Percentiles rank a stretch among this genome's conserved stretches.
phyloP scores from a whole-genome alignment of 2,888 invertebrate genomes.

The Linnaemya tessellans region DNA sequence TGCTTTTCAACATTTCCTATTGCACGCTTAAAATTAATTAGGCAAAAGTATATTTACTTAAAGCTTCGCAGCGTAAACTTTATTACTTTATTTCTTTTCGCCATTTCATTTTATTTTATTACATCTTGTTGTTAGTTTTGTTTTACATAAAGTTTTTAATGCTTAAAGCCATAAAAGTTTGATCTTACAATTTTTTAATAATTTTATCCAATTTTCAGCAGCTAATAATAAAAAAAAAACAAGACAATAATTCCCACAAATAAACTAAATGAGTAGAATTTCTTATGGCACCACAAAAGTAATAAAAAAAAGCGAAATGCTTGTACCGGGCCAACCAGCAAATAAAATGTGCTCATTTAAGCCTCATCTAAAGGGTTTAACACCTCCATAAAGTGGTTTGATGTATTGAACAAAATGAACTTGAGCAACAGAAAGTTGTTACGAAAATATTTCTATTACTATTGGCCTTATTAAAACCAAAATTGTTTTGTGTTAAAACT shows the following conservation, averaged over 20 bases:
- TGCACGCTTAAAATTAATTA: slow-evolving; percentile 53
- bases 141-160: slow-evolving; percentile 40
- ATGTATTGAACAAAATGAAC: not conserved
- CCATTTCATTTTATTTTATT: slow-evolving; percentile 4
- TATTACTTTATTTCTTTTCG: slow-evolving; percentile 23
- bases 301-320: slow-evolving; percentile 63
- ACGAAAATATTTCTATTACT: slow-evolving; percentile 45
- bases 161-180: slow-evolving; percentile 43
- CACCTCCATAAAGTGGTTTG: slow-evolving; percentile 61
- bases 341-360: not conserved
- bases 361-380: slow-evolving; percentile 37
- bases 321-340: slow-evolving; percentile 5
- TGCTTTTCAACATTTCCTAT: not conserved
- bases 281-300: slow-evolving; percentile 41
- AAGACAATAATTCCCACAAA: not conserved
- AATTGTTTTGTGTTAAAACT: not conserved
- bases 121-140: slow-evolving; percentile 2
- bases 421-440: slow-evolving; percentile 12
- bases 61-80: slow-evolving; percentile 44
- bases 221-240: slow-evolving; percentile 4
- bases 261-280: not conserved
- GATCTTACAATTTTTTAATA: slow-evolving; percentile 35
- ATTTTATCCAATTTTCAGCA: slow-evolving; percentile 50
- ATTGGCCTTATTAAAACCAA: slow-evolving; percentile 51
- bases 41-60: not conserved